Base-by-base conservation (phyloP, 2,888 invertebrate genomes). In the Drosophila testacea region DNA sequence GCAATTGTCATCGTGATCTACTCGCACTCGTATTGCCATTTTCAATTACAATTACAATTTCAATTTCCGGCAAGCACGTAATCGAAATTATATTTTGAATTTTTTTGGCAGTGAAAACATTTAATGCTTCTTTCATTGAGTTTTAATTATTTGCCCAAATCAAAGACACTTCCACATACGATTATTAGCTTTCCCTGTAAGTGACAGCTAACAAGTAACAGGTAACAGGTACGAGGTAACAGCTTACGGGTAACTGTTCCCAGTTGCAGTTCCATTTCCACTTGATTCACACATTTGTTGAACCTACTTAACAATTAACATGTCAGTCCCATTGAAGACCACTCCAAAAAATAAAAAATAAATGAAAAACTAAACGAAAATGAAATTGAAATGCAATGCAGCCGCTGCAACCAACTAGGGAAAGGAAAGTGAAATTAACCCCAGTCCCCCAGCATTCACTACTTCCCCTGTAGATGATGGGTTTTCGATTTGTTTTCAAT, bases 401-500 rank as follows among this genome's bases (percentile, higher is more conserved):
- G 68, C 81, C 54, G 66, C 66, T 75, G 74, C 66, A 70, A 66
- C 66, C 79, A 81, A 69, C 50, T 79, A 71, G 76, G 87, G 83
- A 83, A 83, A 83, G 83, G 83, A 83, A 83, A 83, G 83, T 83
- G 83, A 83, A 88, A 88, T 78, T 83, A 69, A 32, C 62, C 42
- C 13, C 13, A 16, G 36, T 1, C 32, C n/a, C 9, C 27, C n/a
- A 28, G 27, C 11, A 4, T 32, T 42, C 38, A 13, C 38, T n/a
- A 44, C 38, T 44, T 27, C 27, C 54, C 13, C 6, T 32, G 46
- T 10, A 41, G 60, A 6, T 69, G 64, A 56, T 68, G 47, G 51
- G 34, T 50, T 65, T 84, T 73, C 82, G 69, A 71, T 84, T 82
- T 68, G 77, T 88, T 83, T 88, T 83, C 86, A 83, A 85, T 88